These are phyloP conservation scores for Trissolcus basalis DNA, from an alignment of 1,140 invertebrate genomes.

Conservation along the genomic window DNA sequence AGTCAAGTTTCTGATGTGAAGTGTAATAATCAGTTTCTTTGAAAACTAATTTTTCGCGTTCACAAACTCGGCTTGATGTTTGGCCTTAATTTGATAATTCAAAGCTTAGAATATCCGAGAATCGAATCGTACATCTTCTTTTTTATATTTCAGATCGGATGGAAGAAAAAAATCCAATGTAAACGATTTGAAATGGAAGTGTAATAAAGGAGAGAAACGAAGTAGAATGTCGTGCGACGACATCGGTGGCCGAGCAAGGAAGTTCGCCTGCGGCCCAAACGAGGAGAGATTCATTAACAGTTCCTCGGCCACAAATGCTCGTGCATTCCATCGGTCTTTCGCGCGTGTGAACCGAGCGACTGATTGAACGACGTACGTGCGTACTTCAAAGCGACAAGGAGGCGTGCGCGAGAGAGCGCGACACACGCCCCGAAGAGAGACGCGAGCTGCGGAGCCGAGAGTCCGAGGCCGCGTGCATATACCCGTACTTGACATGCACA, in stretches of 20 bases:
- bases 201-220: too few relatives aligned
- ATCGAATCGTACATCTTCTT: too few relatives aligned
- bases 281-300: conserved; percentile 71
- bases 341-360: conserved; percentile 63
- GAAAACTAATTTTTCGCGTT: too few relatives aligned
- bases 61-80: too few relatives aligned
- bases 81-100: too few relatives aligned
- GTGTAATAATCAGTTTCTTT: too few relatives aligned
- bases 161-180: too few relatives aligned
- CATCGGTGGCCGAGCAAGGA: conserved; percentile 49
- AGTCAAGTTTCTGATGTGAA: too few relatives aligned
- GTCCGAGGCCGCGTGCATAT: conserved; percentile 24
- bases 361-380: conserved; percentile 60
- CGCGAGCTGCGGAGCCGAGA: neutral
- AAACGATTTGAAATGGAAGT: too few relatives aligned
- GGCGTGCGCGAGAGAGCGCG: conserved; percentile 29
- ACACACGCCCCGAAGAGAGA: conserved; percentile 5
- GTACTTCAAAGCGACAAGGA: conserved; percentile 51
- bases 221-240: conserved; percentile 40
- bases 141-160: too few relatives aligned
- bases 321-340: conserved; percentile 62
- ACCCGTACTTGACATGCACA: conserved; percentile 64
- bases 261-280: conserved; percentile 50
- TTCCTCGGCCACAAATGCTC: conserved; percentile 65
- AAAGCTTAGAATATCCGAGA: too few relatives aligned